A percentile compares a stretch with the other conserved stretches of the same genome.
These are phyloP conservation scores for Cyaniris semiargus DNA, from an alignment of 2,888 invertebrate genomes.

Conservation along the genomic window DNA sequence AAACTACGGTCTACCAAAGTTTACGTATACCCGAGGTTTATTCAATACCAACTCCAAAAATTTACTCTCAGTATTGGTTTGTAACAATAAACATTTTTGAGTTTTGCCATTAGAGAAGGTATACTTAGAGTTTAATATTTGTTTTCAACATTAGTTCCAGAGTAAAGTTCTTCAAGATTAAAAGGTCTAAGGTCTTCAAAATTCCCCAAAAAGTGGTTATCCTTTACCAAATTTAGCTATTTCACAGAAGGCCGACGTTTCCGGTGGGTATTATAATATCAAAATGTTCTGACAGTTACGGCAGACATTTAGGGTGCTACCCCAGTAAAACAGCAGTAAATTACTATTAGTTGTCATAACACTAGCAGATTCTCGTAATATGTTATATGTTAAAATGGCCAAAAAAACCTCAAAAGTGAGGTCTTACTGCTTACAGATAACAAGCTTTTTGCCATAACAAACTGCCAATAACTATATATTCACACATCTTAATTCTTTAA, in stretches of 20 bases:
- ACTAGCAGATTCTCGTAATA: not conserved
- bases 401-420: too few species aligned
- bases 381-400: not conserved
- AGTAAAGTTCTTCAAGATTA: too few species aligned
- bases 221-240: not conserved
- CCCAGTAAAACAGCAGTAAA: not conserved
- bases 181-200: too few species aligned
- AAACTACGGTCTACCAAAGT: not conserved
- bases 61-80: too few species aligned
- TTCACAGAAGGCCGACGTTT: not conserved
- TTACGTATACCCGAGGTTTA: not conserved
- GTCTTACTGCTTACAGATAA: too few species aligned
- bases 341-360: not conserved
- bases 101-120: too few species aligned
- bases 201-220: not conserved
- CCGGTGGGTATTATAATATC: conserved; percentile 3
- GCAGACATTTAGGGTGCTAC: not conserved
- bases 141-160: too few species aligned
- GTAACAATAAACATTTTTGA: too few species aligned
- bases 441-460: too few species aligned
- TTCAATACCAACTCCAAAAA: too few species aligned
- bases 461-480: not conserved
- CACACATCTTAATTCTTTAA: too few species aligned
- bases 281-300: conserved; percentile 22
- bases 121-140: too few species aligned